Percentiles rank a stretch among this genome's conserved stretches.
These are phyloP conservation scores for Teleopsis dalmanni DNA, from an alignment of 1,140 invertebrate species.

Conservation along the genomic window DNA sequence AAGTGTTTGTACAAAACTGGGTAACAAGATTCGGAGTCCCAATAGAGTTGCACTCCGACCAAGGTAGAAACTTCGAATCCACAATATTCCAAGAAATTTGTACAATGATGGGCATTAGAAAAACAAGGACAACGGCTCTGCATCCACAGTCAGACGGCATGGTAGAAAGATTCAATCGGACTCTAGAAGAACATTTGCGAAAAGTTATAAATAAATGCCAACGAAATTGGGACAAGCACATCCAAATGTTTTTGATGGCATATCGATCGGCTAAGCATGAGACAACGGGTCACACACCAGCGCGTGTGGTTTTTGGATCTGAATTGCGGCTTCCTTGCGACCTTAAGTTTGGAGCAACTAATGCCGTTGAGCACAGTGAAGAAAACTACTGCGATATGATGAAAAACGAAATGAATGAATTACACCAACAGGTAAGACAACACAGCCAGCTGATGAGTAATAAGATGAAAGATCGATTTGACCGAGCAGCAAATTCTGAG, in stretches of 20 bases:
- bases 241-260: too few relatives aligned
- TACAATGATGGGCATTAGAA: conserved; percentile 24
- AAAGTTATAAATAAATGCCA: too few relatives aligned
- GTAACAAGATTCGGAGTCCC: conserved; percentile 27
- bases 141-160: too few relatives aligned
- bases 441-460: background rate
- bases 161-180: too few relatives aligned
- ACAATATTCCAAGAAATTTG: conserved; percentile 21
- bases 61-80: conserved; percentile 35
- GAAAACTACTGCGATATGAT: background rate
- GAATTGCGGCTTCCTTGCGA: conserved; percentile 1
- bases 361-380: too few relatives aligned
- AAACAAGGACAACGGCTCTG: conserved; percentile 30
- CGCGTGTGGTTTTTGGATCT: background rate
- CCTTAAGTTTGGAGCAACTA: background rate
- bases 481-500: background rate
- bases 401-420: background rate
- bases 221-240: too few relatives aligned
- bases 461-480: background rate
- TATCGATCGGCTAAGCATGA: too few relatives aligned
- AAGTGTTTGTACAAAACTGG: conserved; percentile 27
- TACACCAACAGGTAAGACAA: background rate
- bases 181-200: too few relatives aligned
- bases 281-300: background rate
- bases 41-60: conserved; percentile 34